These are phyloP conservation scores for Sprattus sprattus DNA, from an alignment of 2,113 vertebrate species.

Conservation along the genomic window DNA sequence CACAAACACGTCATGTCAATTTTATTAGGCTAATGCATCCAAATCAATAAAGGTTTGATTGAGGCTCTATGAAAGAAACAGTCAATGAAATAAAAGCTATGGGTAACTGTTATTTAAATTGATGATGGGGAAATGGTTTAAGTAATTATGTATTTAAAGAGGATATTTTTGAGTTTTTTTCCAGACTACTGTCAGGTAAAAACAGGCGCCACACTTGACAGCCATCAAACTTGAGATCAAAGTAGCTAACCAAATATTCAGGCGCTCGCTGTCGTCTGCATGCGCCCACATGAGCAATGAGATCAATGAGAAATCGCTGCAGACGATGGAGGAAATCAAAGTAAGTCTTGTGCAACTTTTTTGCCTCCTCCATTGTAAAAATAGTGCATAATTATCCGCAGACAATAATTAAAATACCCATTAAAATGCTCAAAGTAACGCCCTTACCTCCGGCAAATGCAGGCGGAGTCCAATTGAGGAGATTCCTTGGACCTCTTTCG, in stretches of 20 bases:
- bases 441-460: constrained; percentile 51
- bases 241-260: background rate
- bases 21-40: background rate
- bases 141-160: background rate
- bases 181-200: background rate
- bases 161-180: background rate
- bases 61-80: background rate
- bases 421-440: constrained; percentile 40
- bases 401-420: background rate
- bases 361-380: background rate
- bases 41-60: background rate
- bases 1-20: background rate
- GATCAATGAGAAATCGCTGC: background rate
- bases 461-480: constrained; percentile 39
- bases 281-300: background rate
- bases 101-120: background rate
- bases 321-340: background rate
- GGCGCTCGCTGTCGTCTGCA: background rate
- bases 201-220: background rate
- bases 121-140: background rate
- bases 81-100: background rate
- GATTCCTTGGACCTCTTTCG: background rate
- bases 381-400: background rate
- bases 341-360: background rate
- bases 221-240: constrained; percentile 8